Evolutionary conservation across 2,113 vertebrate species (phyloP).

Genomic region (Coptodon bakossiorum): DNA sequence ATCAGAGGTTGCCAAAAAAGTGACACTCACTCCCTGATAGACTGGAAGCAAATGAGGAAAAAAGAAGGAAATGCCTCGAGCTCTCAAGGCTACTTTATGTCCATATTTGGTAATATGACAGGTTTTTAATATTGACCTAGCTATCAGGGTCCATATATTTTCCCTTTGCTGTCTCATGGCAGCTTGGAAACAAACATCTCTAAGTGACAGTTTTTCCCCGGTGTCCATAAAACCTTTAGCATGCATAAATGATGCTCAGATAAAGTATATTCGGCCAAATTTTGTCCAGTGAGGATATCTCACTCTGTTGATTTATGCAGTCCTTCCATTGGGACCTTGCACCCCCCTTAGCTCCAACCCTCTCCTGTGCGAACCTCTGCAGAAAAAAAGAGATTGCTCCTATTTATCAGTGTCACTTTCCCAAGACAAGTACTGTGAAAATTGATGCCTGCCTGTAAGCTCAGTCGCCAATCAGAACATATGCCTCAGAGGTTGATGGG

Average conservation of each 20-base stretch:
- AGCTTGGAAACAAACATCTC: background rate
- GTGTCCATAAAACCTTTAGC: background rate
- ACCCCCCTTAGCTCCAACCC: background rate
- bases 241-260: background rate
- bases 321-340: background rate
- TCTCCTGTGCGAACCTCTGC: background rate
- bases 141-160: background rate
- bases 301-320: constrained; percentile 33
- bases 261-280: background rate
- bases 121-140: background rate
- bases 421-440: constrained; percentile 32
- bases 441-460: constrained; percentile 32
- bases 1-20: background rate
- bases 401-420: constrained; percentile 62
- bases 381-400: constrained; percentile 31
- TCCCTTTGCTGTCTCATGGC: background rate
- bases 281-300: background rate
- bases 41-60: background rate
- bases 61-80: background rate
- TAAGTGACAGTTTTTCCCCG: background rate
- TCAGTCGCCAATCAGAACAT: background rate
- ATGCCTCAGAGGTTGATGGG: background rate
- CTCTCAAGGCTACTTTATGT: background rate
- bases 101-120: background rate
- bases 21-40: background rate